Evolutionary conservation across 2,113 vertebrate species (phyloP), one percentile per base, ranked within the genome.

Genomic region (Ammodytes marinus): DNA sequence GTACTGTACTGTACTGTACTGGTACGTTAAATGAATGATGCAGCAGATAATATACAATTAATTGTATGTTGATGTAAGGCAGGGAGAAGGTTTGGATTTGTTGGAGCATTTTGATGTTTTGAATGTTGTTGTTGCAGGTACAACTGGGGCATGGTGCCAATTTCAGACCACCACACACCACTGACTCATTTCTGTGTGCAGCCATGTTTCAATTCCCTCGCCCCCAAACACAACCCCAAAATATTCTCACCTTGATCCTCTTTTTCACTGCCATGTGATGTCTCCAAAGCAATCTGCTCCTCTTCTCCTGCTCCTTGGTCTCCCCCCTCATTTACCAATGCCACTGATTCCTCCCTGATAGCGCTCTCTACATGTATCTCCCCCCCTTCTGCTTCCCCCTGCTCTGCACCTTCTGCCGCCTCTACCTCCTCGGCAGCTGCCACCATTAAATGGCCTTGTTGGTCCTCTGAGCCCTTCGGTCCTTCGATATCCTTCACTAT

Each of bases 211-310:
- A 35, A 8, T 69, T 54, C 4, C 15, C 45, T 15, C 55, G 14
- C 50, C 52, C 50, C 52, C 2, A 3, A 68, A 10, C 4, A 39
- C 5, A 42, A 35, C 14, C 5, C 14, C 17, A 35, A 14, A 50
- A 19, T 49, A 13, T 85, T 27, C 91, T 93, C 86, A 94, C 94
- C 93, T 89, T 82, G 77, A 67, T 87, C 77, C 45, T 85, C 73
- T 39, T 65, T 70, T 66, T 85, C 43, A 53, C 19, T 78, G 55
- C 60, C 52, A 15, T 72, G 60, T 54, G 83, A 64, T 13, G 71
- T 83, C 72, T 86, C 83, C 42, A n/a, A 19, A 35, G 61, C 14
- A 37, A 43, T 43, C 60, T 81, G 76, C 13, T 85, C 75, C 64
- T 89, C 79, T 64, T 70, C 83, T 65, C 43, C 85, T 45, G 19